Evolutionary conservation across 2,888 invertebrate genomes (phyloP).

Genomic region (Drosophila infuscata): DNA sequence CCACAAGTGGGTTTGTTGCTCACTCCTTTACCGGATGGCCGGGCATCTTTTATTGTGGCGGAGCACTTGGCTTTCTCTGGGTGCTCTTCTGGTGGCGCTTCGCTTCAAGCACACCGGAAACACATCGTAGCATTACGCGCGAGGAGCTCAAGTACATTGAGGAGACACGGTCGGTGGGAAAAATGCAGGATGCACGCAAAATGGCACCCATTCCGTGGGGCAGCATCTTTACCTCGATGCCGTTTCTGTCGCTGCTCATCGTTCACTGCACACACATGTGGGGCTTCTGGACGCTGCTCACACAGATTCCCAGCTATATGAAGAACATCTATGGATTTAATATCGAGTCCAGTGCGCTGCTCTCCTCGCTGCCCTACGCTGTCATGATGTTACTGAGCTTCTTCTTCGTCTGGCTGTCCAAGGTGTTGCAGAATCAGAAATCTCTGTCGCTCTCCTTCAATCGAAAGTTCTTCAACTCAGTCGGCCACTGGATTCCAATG

Average conservation of each 20-base stretch:
- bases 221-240: slow-evolving; percentile 90
- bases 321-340: slow-evolving; percentile 89
- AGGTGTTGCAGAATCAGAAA: slow-evolving; percentile 84
- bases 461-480: slow-evolving; percentile 86
- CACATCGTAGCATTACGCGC: slow-evolving; percentile 87
- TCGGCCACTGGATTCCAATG: slow-evolving; percentile 90
- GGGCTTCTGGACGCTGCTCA: slow-evolving; percentile 93
- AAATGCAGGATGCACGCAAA: slow-evolving; percentile 63
- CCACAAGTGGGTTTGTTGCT: slow-evolving; percentile 90
- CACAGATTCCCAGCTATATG: slow-evolving; percentile 93
- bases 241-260: slow-evolving; percentile 91
- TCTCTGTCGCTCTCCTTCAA: slow-evolving; percentile 82
- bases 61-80: slow-evolving; percentile 88
- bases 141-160: slow-evolving; percentile 90
- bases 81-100: slow-evolving; percentile 87
- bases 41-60: slow-evolving; percentile 91
- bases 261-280: slow-evolving; percentile 91
- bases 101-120: slow-evolving; percentile 89
- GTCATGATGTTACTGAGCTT: slow-evolving; percentile 90
- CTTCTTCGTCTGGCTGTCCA: slow-evolving; percentile 89
- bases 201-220: slow-evolving; percentile 89
- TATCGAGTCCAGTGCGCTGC: slow-evolving; percentile 89
- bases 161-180: slow-evolving; percentile 85
- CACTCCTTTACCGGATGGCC: slow-evolving; percentile 90
- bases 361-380: slow-evolving; percentile 90